These are phyloP conservation scores for Rattus norvegicus DNA, from an alignment of 2,113 vertebrate genomes.

Conservation along the genomic window DNA sequence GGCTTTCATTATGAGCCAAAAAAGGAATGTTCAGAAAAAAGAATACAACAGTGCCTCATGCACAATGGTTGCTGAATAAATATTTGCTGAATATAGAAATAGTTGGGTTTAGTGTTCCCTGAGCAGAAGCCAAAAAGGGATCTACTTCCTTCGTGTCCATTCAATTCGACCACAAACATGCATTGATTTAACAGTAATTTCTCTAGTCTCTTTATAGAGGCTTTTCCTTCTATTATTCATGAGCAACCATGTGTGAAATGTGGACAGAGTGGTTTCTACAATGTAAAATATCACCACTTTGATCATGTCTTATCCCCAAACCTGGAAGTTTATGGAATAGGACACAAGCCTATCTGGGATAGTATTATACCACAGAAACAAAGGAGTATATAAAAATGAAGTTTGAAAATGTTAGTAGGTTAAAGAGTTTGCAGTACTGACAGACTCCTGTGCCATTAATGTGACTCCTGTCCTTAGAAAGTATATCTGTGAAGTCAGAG, in stretches of 20 bases:
- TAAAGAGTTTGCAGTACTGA: not conserved
- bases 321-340: not conserved
- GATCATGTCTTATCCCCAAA: not conserved
- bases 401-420: not conserved
- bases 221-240: not conserved
- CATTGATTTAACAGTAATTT: not conserved
- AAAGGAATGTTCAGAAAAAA: not conserved
- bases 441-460: not conserved
- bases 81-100: not conserved
- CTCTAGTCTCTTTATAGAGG: not conserved
- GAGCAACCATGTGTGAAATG: not conserved
- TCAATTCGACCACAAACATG: not conserved
- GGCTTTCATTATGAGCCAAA: not conserved
- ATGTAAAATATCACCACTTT: too few species aligned
- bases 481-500: not conserved
- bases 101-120: not conserved
- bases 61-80: not conserved
- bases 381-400: not conserved
- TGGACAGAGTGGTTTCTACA: not conserved
- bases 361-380: not conserved
- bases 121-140: not conserved
- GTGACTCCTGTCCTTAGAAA: not conserved
- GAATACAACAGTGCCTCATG: not conserved
- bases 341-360: not conserved
- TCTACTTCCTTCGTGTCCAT: not conserved